Conservation (phyloP, 2,888 invertebrate species). For the Cephus pulcher region DNA sequence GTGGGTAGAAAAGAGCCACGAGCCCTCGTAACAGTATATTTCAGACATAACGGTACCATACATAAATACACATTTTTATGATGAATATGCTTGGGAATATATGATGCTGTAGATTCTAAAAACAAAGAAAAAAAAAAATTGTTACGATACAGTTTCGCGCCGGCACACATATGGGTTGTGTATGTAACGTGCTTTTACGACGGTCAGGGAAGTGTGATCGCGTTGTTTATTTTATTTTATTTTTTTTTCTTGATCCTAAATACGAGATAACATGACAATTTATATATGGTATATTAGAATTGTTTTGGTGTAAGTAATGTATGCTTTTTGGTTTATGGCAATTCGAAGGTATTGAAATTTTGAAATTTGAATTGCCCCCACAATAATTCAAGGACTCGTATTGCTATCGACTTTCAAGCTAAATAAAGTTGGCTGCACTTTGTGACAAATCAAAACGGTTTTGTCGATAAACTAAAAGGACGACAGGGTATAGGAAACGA, state of each 20-base stretch:
- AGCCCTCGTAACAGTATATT: neutral
- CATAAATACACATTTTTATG: conserved; percentile 47
- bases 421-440: neutral
- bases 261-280: neutral
- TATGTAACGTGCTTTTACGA: neutral
- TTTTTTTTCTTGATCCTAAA: neutral
- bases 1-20: neutral
- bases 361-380: neutral
- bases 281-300: neutral
- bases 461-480: conserved; percentile 30
- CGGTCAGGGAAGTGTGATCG: neutral
- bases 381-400: neutral
- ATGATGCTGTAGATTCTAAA: conserved; percentile 9
- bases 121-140: neutral
- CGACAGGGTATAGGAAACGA: conserved; percentile 18
- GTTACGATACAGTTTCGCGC: neutral
- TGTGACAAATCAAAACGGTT: conserved; percentile 31
- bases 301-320: neutral
- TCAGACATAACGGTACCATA: neutral
- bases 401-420: neutral
- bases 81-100: conserved; percentile 39
- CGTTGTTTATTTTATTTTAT: neutral
- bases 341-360: neutral
- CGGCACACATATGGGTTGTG: neutral
- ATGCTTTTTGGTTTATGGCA: neutral